Percentiles rank a stretch among this genome's conserved stretches.
phyloP scores from a whole-genome alignment of 2,113 vertebrate species.

The Petrocephalus zakoni region DNA sequence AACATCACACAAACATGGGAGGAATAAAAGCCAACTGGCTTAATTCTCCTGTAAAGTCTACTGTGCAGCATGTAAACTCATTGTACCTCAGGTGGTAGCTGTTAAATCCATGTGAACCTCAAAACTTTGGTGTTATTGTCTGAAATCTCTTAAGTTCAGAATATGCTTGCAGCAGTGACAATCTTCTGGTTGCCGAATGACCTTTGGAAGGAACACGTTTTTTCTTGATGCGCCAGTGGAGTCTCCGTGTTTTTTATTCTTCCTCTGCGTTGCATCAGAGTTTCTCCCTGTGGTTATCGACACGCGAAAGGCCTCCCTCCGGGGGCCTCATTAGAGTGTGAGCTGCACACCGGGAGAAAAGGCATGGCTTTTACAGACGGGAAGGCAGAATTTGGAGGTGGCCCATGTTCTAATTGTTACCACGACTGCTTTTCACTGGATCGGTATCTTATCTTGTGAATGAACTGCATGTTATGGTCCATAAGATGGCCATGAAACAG shows the following conservation, averaged over 20 bases:
- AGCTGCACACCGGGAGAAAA: background rate
- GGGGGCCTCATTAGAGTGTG: background rate
- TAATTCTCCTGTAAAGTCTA: background rate
- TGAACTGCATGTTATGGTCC: slow-evolving; percentile 35
- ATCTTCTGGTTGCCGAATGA: background rate
- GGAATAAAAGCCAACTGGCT: background rate
- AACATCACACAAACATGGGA: background rate
- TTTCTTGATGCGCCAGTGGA: background rate
- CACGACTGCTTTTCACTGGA: slow-evolving; percentile 36
- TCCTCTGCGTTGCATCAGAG: background rate
- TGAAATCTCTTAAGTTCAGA: background rate
- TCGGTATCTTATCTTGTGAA: slow-evolving; percentile 43
- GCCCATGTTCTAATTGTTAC: slow-evolving; percentile 28
- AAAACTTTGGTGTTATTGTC: background rate
- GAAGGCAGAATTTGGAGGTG: background rate
- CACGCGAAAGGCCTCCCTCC: slow-evolving; percentile 27
- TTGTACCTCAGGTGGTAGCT: background rate
- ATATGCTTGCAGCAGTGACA: background rate
- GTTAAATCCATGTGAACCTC: background rate
- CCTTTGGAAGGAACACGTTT: background rate
- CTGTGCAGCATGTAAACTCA: background rate
- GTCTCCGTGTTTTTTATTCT: background rate
- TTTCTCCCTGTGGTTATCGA: background rate
- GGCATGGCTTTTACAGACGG: background rate
- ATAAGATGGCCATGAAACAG: slow-evolving; percentile 32